Evolutionary conservation across 2,797 vertebrate genomes (phyloP).

Genomic region (Glossophaga mutica): DNA sequence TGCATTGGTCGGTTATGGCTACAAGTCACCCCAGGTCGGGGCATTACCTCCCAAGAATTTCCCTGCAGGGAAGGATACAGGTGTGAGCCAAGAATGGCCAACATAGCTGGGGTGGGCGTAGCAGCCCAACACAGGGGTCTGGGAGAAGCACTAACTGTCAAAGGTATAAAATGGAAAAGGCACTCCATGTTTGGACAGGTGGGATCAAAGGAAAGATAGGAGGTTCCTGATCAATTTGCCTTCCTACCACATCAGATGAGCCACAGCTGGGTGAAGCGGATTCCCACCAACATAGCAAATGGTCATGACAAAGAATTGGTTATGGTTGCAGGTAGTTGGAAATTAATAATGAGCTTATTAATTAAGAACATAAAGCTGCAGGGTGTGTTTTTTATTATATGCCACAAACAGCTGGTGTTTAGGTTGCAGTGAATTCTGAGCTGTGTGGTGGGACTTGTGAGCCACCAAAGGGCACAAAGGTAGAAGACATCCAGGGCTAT

Average conservation of each 20-base stretch:
- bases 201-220: neutral
- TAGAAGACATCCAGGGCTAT: neutral
- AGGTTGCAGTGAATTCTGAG: neutral
- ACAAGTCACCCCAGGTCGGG: neutral
- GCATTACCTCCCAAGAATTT: neutral
- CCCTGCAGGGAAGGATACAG: neutral
- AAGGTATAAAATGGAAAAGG: neutral
- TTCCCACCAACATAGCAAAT: neutral
- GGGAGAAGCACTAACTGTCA: neutral
- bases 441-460: neutral
- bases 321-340: neutral
- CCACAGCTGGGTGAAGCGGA: neutral
- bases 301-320: neutral
- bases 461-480: neutral
- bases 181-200: neutral
- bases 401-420: constrained; percentile 14
- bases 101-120: fast-evolving
- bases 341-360: constrained; percentile 49
- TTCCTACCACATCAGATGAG: neutral
- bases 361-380: constrained; percentile 41
- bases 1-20: neutral
- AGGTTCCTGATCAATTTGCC: neutral
- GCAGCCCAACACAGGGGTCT: neutral
- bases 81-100: neutral
- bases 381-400: neutral